Evolutionary conservation across 2,888 invertebrate species (phyloP).

Genomic region (Tenthredo scrophulariae): DNA sequence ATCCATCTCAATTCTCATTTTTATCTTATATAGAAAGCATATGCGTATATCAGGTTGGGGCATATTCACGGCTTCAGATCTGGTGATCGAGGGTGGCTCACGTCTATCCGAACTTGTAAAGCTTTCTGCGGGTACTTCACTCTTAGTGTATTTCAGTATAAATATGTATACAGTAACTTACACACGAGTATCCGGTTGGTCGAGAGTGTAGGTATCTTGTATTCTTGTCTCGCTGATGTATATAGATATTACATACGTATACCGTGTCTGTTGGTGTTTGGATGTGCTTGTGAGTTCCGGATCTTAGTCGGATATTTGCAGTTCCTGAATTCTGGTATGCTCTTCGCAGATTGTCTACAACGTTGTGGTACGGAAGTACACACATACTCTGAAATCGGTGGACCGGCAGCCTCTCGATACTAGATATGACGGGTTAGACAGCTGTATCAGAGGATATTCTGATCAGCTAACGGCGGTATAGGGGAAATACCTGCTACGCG

Average conservation of each 20-base stretch:
- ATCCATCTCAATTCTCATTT: conserved; percentile 21
- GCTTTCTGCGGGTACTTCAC: conserved; percentile 34
- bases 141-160: not conserved
- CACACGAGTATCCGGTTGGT: conserved; percentile 11
- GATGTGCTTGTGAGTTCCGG: conserved; percentile 19
- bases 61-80: conserved; percentile 30
- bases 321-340: conserved; percentile 32
- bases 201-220: conserved; percentile 20
- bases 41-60: conserved; percentile 15
- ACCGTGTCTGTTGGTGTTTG: not conserved
- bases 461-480: conserved; percentile 12
- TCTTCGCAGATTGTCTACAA: conserved; percentile 15
- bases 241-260: not conserved
- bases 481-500: conserved; percentile 11
- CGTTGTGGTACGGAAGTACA: not conserved
- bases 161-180: not conserved
- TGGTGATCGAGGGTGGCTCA: conserved; percentile 39
- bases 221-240: conserved; percentile 16
- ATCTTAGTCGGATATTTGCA: conserved; percentile 45
- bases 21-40: conserved; percentile 2
- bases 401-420: not conserved
- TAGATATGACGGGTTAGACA: conserved; percentile 8
- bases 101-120: conserved; percentile 32
- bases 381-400: conserved; percentile 9
- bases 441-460: conserved; percentile 6